Base-by-base conservation (phyloP, 2,888 invertebrate species). In the Nomada ferruginata region DNA sequence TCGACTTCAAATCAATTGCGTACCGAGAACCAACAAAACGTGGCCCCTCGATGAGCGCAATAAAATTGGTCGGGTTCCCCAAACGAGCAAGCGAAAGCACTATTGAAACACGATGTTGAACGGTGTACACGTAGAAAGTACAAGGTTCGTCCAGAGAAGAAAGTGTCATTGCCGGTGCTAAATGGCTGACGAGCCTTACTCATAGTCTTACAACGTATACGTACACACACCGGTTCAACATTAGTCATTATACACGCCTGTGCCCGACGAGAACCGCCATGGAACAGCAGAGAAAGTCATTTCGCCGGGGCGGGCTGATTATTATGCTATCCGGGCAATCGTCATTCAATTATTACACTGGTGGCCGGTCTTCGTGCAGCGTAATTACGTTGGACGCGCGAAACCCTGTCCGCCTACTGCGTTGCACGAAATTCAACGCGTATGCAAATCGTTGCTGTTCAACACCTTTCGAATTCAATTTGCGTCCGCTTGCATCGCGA, bases 241-340 rank as follows among this genome's bases (percentile, higher is more conserved):
- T 60, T 61, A n/a, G 20, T 29, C 59, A 52, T 23, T 23, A 42
- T 23, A 60, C 42, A 50, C 65, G 53, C 23, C 23, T 52, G 52
- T 47, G 20, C 55, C 50, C 23, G 47, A 44, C 57, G 29, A 52
- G 36, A 20, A 15, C 47, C 44, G 64, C 53, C 44, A 26, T 44
- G 50, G 15, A 10, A 75, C 75, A 60, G 15, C 50, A 76, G 82
- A 85, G 85, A 87, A 87, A 87, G 87, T 87, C 82, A 87, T 82
- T 68, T 64, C 29, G 65, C 26, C 55, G 59, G 26, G 76, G 72
- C 71, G 75, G 76, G 73, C 81, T 80, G 83, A 87, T 87, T 83
- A 86, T 87, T 86, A 84, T 87, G 80, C 84, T 84, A 89, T 80
- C 83, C 71, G 85, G 66, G 64, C 82, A 72, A 89, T 84, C 87